Evolutionary conservation across 2,888 invertebrate species (phyloP), one percentile per base, ranked within the genome.

Genomic region (Achlya flavicornis): DNA sequence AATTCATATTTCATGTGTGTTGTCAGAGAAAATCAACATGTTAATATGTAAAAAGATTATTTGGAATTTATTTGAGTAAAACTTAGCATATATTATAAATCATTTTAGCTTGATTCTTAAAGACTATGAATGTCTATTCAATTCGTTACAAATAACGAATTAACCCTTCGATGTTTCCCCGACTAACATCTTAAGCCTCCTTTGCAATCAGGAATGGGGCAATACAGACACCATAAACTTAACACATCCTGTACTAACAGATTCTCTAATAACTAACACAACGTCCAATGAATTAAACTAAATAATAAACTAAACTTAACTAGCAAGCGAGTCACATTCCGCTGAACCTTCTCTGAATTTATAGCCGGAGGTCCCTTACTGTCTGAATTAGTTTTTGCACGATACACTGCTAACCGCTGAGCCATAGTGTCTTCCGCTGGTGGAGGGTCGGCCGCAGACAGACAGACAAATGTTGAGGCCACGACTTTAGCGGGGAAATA

Each of bases 371-470:
- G 78, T 75, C 78, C 84, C 84, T 79, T 82, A 83, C 75, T 76
- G 74, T 64, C 64, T 67, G 84, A 88, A 91, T 91, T 90, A 91
- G 92, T 92, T 92, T 91, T 91, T 91, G 90, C 79, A 73, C 82
- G 83, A 79, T 75, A 80, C 79, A 78, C 77, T 74, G 69, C 78
- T 78, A 72, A 74, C 70, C 70, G 71, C 64, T 41, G 43, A 60
- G 58, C 66, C 53, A 19, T 53, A 72, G 68, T 75, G 72, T 84
- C 84, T 84, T 81, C 78, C 64, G 71, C 67, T 65, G 69, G 70
- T 73, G 10, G 76, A 46, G 70, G 71, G 65, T 58, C 64, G 63
- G 76, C 80, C 81, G 74, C 82, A 83, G 79, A 81, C 82, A 75
- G 77, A 77, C 79, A 70, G 65, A 67, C 79, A 70, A 64, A 66